Base-by-base conservation (phyloP, 1,140 invertebrate species). In the Drosophila lowei region DNA sequence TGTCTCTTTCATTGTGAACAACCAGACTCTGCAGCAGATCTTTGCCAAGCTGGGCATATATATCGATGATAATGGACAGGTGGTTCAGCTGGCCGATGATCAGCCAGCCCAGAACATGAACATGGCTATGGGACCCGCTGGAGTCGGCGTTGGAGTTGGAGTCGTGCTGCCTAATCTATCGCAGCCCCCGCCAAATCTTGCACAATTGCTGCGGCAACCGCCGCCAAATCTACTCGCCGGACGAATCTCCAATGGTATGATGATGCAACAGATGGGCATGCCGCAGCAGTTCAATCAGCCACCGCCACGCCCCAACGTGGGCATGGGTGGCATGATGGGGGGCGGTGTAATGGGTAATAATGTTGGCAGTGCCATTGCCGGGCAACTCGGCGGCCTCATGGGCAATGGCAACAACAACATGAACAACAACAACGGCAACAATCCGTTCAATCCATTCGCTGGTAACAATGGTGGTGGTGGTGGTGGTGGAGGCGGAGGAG, bases 41-140 rank as follows among this genome's bases (percentile, higher is more conserved):
- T 92, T 94, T 38, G 92, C 91, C n/a, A 93, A 93, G 80, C 89
- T 94, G 66, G 92, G 91, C 21, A 91, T 93, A 68, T 90, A 92
- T 68, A 89, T 93, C 48, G 91, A 93, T 76, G 93, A 94, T 76
- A 91, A 93, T 79, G 91, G 93, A 23, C 90, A 93, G 78, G 92
- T 94, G 90, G 91, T 92, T 28, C 91, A 93, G 86, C 60, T 94
- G 78, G 88, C 89, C 21, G 90, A 91, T 25, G 81, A 38, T 38
- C 34, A 38, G 34, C 34, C 34, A 38, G 11, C 5, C 34, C 34
- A 79, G 38, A 65, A 7, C 50, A 47, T 67, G 66, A 8, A 15
- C 21, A 38, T 43, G 38, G 53, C 16, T 3, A 18, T 28, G 11
- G 53, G 16, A 25, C 38, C 15, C 13, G 48, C 42, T 3, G 42